Conservation (phyloP, 2,888 invertebrate genomes). For the Stenotaenia linearis region DNA sequence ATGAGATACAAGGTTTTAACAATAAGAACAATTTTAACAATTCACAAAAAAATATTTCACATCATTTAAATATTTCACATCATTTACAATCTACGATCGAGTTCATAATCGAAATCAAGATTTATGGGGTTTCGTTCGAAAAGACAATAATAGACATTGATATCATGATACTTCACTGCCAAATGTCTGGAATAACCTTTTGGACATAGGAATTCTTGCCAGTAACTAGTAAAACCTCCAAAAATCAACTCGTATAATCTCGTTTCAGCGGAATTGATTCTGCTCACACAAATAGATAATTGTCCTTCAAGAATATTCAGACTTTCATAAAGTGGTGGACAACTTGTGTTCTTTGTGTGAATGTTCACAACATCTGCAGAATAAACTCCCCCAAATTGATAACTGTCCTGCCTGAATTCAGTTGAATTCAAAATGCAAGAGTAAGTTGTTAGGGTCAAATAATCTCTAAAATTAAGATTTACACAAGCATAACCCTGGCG, state of each 20-base stretch:
- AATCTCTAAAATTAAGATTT: background rate
- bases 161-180: background rate
- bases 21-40: too few relatives aligned
- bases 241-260: background rate
- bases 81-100: too few relatives aligned
- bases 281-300: background rate
- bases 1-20: too few relatives aligned
- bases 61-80: too few relatives aligned
- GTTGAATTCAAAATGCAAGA: too few relatives aligned
- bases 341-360: background rate
- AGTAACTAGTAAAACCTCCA: background rate
- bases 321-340: background rate
- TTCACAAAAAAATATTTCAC: too few relatives aligned
- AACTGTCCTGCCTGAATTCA: background rate
- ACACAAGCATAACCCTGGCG: background rate
- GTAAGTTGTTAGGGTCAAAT: background rate
- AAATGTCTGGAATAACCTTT: background rate
- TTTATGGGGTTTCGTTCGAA: background rate
- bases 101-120: too few relatives aligned
- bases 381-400: background rate
- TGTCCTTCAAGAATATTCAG: too few relatives aligned
- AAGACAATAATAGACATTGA: background rate
- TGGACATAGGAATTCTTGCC: background rate
- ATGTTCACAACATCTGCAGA: background rate
- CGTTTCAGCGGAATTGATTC: background rate